A percentile compares a stretch with the other conserved stretches of the same genome.
Evolutionary conservation across 2,888 invertebrate species (phyloP).

Genomic region (Saturnia japonica): DNA sequence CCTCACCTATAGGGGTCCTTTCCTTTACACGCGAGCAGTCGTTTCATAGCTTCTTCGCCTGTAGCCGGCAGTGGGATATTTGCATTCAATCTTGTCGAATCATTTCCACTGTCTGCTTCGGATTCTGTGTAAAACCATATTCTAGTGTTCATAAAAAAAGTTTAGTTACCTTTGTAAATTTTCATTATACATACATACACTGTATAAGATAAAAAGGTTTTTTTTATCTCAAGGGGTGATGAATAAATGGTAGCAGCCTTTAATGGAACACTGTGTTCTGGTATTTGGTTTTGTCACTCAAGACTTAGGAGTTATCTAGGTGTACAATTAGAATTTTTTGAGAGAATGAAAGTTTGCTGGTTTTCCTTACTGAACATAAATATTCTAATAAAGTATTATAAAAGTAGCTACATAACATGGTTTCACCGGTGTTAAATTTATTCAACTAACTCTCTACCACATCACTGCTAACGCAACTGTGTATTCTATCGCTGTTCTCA

Average conservation of each 20-base stretch:
- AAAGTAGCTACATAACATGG: too few relatives aligned
- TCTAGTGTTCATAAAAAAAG: conserved; percentile 8
- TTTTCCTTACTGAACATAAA: background rate
- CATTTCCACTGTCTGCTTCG: conserved; percentile 61
- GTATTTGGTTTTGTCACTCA: too few relatives aligned
- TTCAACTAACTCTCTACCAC: too few relatives aligned
- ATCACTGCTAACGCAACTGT: too few relatives aligned
- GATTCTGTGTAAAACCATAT: conserved; percentile 44
- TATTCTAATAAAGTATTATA: background rate
- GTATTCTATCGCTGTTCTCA: too few relatives aligned
- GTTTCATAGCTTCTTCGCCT: conserved; percentile 97
- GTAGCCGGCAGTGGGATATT: conserved; percentile 93
- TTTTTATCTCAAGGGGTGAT: background rate
- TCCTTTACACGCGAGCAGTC: conserved; percentile 95
- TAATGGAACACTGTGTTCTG: background rate
- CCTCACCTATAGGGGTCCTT: conserved; percentile 95
- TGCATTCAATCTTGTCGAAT: conserved; percentile 63
- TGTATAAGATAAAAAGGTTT: background rate
- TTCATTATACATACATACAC: too few relatives aligned
- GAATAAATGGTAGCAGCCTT: background rate
- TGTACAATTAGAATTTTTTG: background rate
- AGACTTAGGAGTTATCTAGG: background rate
- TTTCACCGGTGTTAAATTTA: too few relatives aligned
- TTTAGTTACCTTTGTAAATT: background rate
- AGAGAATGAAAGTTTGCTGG: background rate